phyloP scores from a whole-genome alignment of 1,140 invertebrate species.

The Drosophila leontia region DNA sequence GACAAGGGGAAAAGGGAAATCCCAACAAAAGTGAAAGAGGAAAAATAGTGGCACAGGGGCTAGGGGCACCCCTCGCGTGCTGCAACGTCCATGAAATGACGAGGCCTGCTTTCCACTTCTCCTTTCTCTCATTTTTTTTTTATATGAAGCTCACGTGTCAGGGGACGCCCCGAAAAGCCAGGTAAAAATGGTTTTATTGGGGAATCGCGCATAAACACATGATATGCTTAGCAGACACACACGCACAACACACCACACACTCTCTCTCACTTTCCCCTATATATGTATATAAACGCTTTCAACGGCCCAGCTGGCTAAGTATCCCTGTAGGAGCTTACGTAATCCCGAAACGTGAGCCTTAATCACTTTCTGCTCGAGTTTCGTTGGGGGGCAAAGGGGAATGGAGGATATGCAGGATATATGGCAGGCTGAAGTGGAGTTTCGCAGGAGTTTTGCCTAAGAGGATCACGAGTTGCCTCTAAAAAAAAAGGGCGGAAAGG shows the following conservation, averaged over 20 bases:
- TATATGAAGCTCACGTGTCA: constrained; percentile 75
- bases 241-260: constrained; percentile 23
- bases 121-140: neutral
- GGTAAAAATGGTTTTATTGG: constrained; percentile 23
- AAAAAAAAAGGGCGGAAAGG: neutral
- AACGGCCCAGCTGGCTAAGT: constrained; percentile 58
- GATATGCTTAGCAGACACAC: constrained; percentile 65
- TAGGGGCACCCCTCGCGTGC: constrained; percentile 62
- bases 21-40: constrained; percentile 58
- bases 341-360: constrained; percentile 65
- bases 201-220: constrained; percentile 75
- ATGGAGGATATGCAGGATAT: neutral
- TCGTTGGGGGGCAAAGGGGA: neutral
- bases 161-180: constrained; percentile 43
- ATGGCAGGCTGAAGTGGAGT: constrained; percentile 35
- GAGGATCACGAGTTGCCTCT: constrained; percentile 34
- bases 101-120: constrained; percentile 46
- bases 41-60: constrained; percentile 7
- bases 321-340: constrained; percentile 81
- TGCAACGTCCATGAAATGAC: constrained; percentile 75
- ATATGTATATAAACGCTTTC: constrained; percentile 9
- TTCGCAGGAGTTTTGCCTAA: constrained; percentile 33
- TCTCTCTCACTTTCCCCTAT: neutral
- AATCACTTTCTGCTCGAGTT: constrained; percentile 50
- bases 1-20: constrained; percentile 41